Conservation (phyloP, 2,888 invertebrate genomes). For the Aphidoletes aphidimyza region DNA sequence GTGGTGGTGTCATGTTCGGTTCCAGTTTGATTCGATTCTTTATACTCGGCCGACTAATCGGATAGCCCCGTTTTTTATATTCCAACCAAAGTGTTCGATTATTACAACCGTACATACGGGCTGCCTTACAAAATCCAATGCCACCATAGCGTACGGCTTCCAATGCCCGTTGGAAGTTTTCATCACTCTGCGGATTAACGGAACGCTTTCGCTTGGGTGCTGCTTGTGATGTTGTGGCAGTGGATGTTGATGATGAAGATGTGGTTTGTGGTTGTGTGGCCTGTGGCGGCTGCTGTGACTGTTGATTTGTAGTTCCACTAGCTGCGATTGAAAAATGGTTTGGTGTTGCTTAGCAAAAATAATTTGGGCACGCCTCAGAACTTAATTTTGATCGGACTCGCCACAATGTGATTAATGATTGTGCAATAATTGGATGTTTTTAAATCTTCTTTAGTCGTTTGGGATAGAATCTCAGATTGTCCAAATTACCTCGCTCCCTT, state of each 20-base stretch:
- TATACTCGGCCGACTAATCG: constrained; percentile 81
- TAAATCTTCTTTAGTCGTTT: neutral
- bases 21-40: constrained; percentile 80
- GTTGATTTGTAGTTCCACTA: constrained; percentile 57
- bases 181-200: constrained; percentile 83
- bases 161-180: constrained; percentile 82
- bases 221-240: constrained; percentile 58
- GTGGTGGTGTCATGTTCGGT: constrained; percentile 72
- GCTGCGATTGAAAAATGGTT: constrained; percentile 55
- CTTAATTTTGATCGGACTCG: neutral
- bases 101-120: constrained; percentile 84
- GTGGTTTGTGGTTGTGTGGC: constrained; percentile 59
- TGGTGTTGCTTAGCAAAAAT: constrained; percentile 38
- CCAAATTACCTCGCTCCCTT: too few relatives aligned
- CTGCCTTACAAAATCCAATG: constrained; percentile 87
- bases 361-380: too few relatives aligned
- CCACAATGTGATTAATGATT: neutral
- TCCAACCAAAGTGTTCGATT: constrained; percentile 87
- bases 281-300: constrained; percentile 60
- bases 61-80: constrained; percentile 85
- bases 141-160: constrained; percentile 86
- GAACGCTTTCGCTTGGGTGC: constrained; percentile 76
- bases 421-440: neutral
- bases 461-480: neutral
- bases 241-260: constrained; percentile 56